A percentile compares a stretch with the other conserved stretches of the same genome.
phyloP scores from a whole-genome alignment of 2,797 vertebrate genomes.

The Simalia tracyae region DNA sequence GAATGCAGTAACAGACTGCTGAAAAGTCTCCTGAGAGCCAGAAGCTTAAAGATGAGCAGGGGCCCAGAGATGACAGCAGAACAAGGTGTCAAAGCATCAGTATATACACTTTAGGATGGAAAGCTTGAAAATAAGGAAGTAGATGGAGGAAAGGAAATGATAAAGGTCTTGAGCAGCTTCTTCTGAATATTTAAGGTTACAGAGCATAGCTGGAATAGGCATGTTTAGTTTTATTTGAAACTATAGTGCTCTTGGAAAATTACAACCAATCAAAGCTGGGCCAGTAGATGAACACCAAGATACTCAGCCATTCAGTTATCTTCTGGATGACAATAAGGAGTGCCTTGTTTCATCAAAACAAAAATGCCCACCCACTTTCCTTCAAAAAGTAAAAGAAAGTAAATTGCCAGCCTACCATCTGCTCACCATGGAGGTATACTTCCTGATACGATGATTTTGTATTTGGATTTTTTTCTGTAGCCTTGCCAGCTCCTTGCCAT shows the following conservation, averaged over 20 bases:
- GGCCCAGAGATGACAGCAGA: neutral
- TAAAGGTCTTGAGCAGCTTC: neutral
- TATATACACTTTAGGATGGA: neutral
- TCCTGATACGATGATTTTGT: neutral
- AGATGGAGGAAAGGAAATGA: neutral
- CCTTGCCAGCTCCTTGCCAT: neutral
- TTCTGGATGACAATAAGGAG: too few species aligned
- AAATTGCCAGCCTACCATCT: neutral
- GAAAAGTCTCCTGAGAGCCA: neutral
- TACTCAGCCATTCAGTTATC: neutral
- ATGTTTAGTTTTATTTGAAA: neutral
- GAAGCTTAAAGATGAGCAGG: neutral
- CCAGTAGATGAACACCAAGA: neutral
- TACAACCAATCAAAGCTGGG: neutral
- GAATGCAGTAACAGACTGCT: neutral
- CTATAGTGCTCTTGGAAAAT: neutral
- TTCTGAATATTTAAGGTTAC: neutral
- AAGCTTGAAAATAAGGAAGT: neutral
- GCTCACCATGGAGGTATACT: neutral
- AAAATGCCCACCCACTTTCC: neutral
- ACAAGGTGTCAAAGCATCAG: neutral
- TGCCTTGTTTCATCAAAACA: neutral
- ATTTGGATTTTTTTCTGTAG: neutral
- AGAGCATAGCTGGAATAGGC: neutral
- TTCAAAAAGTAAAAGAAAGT: neutral